Conservation (phyloP, 1,140 invertebrate genomes). For the Amphibalanus amphitrite region DNA sequence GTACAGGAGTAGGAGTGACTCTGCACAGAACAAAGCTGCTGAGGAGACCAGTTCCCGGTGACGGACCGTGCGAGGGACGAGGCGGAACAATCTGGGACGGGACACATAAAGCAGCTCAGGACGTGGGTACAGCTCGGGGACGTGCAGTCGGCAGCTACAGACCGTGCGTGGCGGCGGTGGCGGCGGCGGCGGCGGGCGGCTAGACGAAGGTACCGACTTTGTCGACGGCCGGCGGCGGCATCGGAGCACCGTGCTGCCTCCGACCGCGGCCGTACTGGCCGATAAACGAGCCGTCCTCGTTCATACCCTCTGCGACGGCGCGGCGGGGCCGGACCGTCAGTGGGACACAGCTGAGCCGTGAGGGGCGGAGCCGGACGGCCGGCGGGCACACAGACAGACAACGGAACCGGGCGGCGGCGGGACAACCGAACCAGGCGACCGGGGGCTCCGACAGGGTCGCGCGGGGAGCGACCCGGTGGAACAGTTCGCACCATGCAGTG, state of each 20-base stretch:
- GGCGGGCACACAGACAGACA: not conserved
- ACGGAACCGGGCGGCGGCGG: too few relatives aligned
- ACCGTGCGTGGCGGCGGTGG: not conserved
- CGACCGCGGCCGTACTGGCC: slow-evolving; percentile 65
- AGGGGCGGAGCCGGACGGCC: not conserved
- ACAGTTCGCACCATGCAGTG: too few relatives aligned
- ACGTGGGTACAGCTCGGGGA: too few relatives aligned
- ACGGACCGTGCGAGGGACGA: too few relatives aligned
- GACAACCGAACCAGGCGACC: too few relatives aligned
- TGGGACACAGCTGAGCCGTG: not conserved
- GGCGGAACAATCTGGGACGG: too few relatives aligned
- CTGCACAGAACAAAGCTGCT: too few relatives aligned
- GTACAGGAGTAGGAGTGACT: too few relatives aligned
- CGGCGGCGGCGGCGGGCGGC: not conserved
- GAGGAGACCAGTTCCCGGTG: too few relatives aligned
- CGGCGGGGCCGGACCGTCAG: not conserved
- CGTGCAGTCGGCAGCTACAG: not conserved
- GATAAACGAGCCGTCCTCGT: slow-evolving; percentile 97
- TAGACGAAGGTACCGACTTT: slow-evolving; percentile 3
- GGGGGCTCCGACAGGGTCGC: too few relatives aligned
- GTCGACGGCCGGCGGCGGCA: not conserved
- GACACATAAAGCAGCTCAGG: too few relatives aligned
- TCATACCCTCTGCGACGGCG: slow-evolving; percentile 58
- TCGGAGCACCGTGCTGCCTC: not conserved
- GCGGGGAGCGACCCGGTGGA: too few relatives aligned